Evolutionary conservation across 2,113 vertebrate species (phyloP).

Genomic region (Heterotilapia buettikoferi): DNA sequence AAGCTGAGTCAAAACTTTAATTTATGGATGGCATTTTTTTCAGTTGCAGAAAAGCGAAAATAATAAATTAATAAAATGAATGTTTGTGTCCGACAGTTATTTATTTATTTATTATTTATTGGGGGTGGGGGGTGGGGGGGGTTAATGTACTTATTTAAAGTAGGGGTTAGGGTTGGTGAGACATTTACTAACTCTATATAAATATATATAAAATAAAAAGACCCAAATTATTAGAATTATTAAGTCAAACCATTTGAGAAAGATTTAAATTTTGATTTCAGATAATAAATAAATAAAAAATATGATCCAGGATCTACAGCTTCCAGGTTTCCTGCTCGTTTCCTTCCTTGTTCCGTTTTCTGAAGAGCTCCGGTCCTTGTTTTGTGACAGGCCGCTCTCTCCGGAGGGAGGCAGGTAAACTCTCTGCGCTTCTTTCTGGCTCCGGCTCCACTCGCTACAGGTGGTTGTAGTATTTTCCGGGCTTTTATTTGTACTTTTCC

Average conservation of each 20-base stretch:
- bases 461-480: constrained; percentile 58
- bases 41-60: background rate
- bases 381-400: constrained; percentile 26
- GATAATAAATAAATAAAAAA: background rate
- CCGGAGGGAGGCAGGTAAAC: constrained; percentile 54
- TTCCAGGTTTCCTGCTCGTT: background rate
- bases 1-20: background rate
- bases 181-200: background rate
- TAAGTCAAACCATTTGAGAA: background rate
- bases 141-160: background rate
- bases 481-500: constrained; percentile 50
- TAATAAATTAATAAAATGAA: background rate
- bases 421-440: background rate
- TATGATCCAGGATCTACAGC: background rate
- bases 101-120: background rate
- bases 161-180: background rate
- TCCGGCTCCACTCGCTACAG: constrained; percentile 72
- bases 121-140: too few species aligned
- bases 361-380: constrained; percentile 17
- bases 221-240: background rate
- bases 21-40: background rate
- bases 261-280: background rate
- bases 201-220: background rate
- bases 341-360: background rate
- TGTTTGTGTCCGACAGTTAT: background rate